phyloP scores from a whole-genome alignment of 2,888 invertebrate genomes.

The Blomia tropicalis region DNA sequence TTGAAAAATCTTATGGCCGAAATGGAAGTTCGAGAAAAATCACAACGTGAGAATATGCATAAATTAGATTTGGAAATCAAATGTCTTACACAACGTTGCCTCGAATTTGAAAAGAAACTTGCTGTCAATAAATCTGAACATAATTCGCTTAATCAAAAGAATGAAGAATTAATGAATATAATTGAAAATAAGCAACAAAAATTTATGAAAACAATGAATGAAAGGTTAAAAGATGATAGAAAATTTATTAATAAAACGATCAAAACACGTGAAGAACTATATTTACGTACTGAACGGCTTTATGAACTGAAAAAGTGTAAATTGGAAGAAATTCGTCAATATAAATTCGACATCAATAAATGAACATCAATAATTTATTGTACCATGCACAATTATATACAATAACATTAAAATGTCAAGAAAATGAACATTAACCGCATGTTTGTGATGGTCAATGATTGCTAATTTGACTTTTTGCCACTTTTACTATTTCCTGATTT shows the following conservation, averaged over 20 bases:
- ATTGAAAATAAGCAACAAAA: not conserved
- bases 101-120: not conserved
- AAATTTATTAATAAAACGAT: not conserved
- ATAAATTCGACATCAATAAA: too few species aligned
- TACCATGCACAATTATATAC: not conserved
- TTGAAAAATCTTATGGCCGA: not conserved
- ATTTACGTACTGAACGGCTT: too few species aligned
- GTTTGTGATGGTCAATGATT: not conserved
- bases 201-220: not conserved
- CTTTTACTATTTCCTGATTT: conserved; percentile 8
- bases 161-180: not conserved
- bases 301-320: too few species aligned
- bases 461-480: not conserved
- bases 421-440: not conserved
- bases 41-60: not conserved
- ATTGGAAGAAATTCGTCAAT: too few species aligned
- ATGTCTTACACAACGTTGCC: not conserved
- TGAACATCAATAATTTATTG: too few species aligned
- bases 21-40: not conserved
- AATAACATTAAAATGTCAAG: not conserved
- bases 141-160: not conserved
- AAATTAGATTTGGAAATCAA: not conserved
- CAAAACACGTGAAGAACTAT: not conserved
- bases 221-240: not conserved
- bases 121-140: not conserved